Percentiles rank a stretch among this genome's conserved stretches.
Evolutionary conservation across 2,888 invertebrate genomes (phyloP).

Genomic region (Acanthosepion pharaonis): DNA sequence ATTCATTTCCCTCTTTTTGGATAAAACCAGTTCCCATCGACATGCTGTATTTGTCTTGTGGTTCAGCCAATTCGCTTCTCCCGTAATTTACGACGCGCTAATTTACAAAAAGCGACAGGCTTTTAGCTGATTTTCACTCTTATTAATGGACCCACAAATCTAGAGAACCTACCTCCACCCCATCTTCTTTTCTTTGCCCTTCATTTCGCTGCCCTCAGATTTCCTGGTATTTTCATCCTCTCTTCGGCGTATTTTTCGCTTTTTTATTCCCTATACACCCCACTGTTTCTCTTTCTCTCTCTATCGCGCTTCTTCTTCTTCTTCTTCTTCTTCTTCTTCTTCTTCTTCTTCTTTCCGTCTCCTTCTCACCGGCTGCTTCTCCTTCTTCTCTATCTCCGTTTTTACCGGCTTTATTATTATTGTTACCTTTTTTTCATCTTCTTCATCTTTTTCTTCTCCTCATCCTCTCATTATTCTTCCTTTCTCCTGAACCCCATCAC

Average conservation of each 20-base stretch:
- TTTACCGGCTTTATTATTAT: too few relatives aligned
- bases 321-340: not conserved
- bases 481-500: too few relatives aligned
- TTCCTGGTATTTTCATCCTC: too few relatives aligned
- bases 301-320: not conserved
- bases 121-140: not conserved
- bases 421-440: too few relatives aligned
- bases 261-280: too few relatives aligned
- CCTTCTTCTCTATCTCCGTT: too few relatives aligned
- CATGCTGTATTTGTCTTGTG: not conserved
- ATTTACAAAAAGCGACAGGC: slow-evolving; percentile 9
- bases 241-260: too few relatives aligned
- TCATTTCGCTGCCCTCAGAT: not conserved
- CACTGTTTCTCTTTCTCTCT: not conserved
- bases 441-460: too few relatives aligned
- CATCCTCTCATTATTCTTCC: too few relatives aligned
- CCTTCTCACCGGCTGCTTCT: not conserved
- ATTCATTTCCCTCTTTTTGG: not conserved
- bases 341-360: too few relatives aligned
- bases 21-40: not conserved
- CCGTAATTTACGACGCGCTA: not conserved
- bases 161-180: not conserved
- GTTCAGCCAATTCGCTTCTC: not conserved
- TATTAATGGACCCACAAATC: not conserved
- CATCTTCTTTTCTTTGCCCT: not conserved